Evolutionary conservation across 2,888 invertebrate species (phyloP).

Genomic region (Molanna angustata): DNA sequence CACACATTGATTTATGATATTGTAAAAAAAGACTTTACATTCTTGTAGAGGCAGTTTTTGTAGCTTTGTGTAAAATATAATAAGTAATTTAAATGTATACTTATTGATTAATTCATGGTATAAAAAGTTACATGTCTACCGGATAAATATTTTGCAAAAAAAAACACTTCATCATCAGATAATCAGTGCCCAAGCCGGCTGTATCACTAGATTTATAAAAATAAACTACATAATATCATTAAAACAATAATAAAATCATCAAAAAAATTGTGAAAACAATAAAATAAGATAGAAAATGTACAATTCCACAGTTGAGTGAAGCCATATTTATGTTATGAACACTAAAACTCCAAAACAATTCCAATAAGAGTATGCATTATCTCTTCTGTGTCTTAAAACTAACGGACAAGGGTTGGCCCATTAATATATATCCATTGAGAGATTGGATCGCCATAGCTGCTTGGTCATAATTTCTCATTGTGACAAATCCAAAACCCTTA

Average conservation of each 20-base stretch:
- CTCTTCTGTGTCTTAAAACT: conserved; percentile 57
- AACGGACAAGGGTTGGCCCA: conserved; percentile 53
- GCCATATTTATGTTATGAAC: conserved; percentile 19
- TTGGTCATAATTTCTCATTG: conserved; percentile 56
- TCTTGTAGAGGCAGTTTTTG: conserved; percentile 18
- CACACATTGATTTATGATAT: conserved; percentile 14
- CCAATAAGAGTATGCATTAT: conserved; percentile 43
- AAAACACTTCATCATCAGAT: no score
- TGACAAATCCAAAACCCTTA: conserved; percentile 56
- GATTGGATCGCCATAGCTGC: conserved; percentile 57
- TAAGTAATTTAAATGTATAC: no score
- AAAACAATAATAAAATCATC: conserved; percentile 20
- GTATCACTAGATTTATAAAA: conserved; percentile 14
- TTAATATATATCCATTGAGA: conserved; percentile 51
- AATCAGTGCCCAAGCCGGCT: conserved; percentile 15
- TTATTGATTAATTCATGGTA: neutral
- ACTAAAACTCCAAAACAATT: conserved; percentile 15
- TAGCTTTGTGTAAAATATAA: conserved; percentile 13
- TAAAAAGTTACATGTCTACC: conserved; percentile 1
- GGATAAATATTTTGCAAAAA: no score
- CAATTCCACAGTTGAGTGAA: conserved; percentile 23
- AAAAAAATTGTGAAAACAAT: conserved; percentile 21
- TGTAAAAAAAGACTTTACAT: no score
- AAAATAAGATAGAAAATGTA: conserved; percentile 15
- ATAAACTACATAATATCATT: conserved; percentile 23